phyloP scores from a whole-genome alignment of 1,140 invertebrate genomes.

The Himalopsyche phryganea region DNA sequence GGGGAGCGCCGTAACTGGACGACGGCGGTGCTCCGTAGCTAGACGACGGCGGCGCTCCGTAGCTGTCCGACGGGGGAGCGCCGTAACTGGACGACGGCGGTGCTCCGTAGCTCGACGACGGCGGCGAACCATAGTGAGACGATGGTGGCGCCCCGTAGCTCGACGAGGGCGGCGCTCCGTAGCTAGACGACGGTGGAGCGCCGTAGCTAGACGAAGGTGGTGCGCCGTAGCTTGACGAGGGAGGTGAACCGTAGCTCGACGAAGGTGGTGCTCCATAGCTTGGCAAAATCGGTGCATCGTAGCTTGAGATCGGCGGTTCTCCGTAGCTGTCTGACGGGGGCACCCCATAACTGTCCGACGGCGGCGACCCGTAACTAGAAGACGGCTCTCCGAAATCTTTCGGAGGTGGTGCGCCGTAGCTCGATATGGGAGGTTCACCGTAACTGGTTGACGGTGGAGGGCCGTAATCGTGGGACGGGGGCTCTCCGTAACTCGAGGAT shows the following conservation, averaged over 20 bases:
- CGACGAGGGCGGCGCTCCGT: constrained; percentile 13
- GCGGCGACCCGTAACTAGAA: constrained; percentile 26
- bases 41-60: constrained; percentile 22
- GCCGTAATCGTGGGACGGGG: constrained; percentile 10
- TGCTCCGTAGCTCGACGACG: constrained; percentile 11
- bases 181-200: constrained; percentile 12
- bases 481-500: constrained; percentile 13
- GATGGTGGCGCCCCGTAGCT: constrained; percentile 23
- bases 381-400: constrained; percentile 21
- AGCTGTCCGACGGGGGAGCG: constrained; percentile 17
- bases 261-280: constrained; percentile 16
- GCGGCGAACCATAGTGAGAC: constrained; percentile 14
- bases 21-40: constrained; percentile 27
- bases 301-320: constrained; percentile 13
- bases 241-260: constrained; percentile 11
- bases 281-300: constrained; percentile 25
- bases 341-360: constrained; percentile 2
- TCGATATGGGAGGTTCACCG: constrained; percentile 23
- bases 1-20: constrained; percentile 10
- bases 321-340: constrained; percentile 12
- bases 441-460: constrained; percentile 18
- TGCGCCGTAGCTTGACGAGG: constrained; percentile 16
- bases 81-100: constrained; percentile 15
- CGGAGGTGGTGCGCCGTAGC: constrained; percentile 26
- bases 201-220: constrained; percentile 22